Percentiles rank a stretch among this genome's conserved stretches.
Evolutionary conservation across 2,113 vertebrate species (phyloP).

Genomic region (Puffinus mauretanicus): DNA sequence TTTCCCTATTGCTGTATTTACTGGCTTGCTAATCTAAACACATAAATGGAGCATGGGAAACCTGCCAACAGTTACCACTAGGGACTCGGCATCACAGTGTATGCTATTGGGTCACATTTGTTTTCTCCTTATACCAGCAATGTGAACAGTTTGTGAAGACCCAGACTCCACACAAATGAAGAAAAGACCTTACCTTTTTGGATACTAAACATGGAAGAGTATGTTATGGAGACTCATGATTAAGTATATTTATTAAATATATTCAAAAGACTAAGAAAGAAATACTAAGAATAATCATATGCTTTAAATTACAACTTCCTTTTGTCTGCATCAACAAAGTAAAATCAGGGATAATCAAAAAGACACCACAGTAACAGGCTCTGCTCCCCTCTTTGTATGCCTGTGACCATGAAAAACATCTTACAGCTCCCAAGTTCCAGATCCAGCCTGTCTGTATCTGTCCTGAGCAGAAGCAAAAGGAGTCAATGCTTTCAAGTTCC

Average conservation of each 20-base stretch:
- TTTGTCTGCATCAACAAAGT: neutral
- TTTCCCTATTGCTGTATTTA: neutral
- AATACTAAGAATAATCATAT: neutral
- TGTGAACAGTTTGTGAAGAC: neutral
- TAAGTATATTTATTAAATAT: neutral
- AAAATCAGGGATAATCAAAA: neutral
- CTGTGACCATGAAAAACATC: neutral
- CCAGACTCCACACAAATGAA: neutral
- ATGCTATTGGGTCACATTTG: neutral
- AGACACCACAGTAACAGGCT: neutral
- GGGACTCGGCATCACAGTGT: neutral
- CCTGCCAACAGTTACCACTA: neutral
- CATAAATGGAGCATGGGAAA: neutral
- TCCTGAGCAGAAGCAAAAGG: neutral
- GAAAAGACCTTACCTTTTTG: neutral
- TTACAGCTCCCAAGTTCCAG: neutral
- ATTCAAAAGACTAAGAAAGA: neutral
- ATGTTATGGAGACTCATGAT: neutral
- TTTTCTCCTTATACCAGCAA: neutral
- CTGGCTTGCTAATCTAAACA: neutral
- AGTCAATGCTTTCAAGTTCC: neutral
- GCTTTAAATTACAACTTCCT: neutral
- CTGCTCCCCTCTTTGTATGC: neutral
- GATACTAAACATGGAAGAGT: neutral
- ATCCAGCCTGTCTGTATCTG: neutral